Percentiles rank a stretch among this genome's conserved stretches.
Conservation (phyloP, 1,140 invertebrate species). For the Leptonema lineaticorne region DNA sequence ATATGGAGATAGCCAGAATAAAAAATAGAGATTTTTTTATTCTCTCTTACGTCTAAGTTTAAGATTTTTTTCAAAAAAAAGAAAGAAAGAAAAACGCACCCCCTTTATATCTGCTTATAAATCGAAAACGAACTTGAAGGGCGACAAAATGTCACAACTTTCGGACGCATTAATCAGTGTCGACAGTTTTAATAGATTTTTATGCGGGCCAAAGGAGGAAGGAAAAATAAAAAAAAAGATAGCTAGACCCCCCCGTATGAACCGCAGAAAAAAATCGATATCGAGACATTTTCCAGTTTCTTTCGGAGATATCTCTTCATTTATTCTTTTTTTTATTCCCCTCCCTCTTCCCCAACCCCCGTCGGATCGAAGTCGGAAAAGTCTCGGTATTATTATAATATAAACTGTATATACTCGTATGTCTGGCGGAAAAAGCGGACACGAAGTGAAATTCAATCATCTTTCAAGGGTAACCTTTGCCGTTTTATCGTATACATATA, state of each 20-base stretch:
- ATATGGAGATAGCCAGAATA: too few relatives aligned
- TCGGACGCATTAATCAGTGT: slow-evolving; percentile 5
- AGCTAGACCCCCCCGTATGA: too few relatives aligned
- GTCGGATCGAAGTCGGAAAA: neutral
- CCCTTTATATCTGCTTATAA: too few relatives aligned
- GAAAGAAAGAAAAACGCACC: too few relatives aligned
- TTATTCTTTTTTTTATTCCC: neutral
- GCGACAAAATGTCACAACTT: slow-evolving; percentile 15
- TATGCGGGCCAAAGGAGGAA: neutral
- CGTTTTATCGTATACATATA: too few relatives aligned
- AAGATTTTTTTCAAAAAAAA: too few relatives aligned
- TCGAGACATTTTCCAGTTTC: neutral
- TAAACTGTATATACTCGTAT: neutral
- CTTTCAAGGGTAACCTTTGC: slow-evolving; percentile 12
- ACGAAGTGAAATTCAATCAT: slow-evolving; percentile 9
- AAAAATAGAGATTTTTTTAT: too few relatives aligned
- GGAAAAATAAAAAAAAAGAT: too few relatives aligned
- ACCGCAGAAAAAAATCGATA: slow-evolving; percentile 14
- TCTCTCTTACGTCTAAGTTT: too few relatives aligned
- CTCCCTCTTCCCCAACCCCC: neutral
- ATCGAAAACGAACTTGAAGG: neutral
- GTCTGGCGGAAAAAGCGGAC: slow-evolving; percentile 9
- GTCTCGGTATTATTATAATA: too few relatives aligned
- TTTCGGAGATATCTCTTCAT: too few relatives aligned
- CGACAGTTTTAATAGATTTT: slow-evolving; percentile 14